Percentiles rank a stretch among this genome's conserved stretches.
Conservation (phyloP, 1,140 invertebrate genomes). For the Kradibia gibbosae region DNA sequence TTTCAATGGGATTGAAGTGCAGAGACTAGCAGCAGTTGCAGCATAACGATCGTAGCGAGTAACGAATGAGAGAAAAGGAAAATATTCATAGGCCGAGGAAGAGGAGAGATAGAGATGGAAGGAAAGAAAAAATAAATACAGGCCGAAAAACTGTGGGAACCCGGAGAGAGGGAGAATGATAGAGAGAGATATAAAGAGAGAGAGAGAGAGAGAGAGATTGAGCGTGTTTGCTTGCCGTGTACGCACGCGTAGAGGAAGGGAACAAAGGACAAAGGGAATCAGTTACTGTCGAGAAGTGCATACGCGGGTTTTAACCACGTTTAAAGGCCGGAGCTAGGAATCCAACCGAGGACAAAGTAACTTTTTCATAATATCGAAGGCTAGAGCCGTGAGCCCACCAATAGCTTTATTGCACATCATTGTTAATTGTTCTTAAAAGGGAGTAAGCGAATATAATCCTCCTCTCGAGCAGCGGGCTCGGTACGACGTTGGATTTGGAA, state of each 20-base stretch:
- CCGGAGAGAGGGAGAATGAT: not conserved
- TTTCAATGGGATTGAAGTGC: slow-evolving; percentile 65
- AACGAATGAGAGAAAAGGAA: not conserved
- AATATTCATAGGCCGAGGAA: not conserved
- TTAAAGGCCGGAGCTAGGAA: too few relatives aligned
- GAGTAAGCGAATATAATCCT: too few relatives aligned
- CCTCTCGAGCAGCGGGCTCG: too few relatives aligned
- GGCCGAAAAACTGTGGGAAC: too few relatives aligned
- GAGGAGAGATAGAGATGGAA: not conserved
- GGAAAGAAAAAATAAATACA: not conserved
- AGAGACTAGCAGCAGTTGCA: not conserved
- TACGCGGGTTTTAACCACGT: too few relatives aligned
- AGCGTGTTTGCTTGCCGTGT: not conserved
- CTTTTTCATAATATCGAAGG: too few relatives aligned
- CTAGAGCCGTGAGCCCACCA: too few relatives aligned
- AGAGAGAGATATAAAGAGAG: not conserved
- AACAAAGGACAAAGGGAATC: slow-evolving; percentile 43
- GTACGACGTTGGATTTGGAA: too few relatives aligned
- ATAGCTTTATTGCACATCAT: too few relatives aligned
- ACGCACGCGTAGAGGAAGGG: not conserved
- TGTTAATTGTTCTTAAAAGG: too few relatives aligned
- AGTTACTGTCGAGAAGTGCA: too few relatives aligned
- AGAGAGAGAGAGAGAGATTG: not conserved
- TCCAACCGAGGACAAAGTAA: too few relatives aligned
- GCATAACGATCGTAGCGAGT: not conserved